A percentile compares a stretch with the other conserved stretches of the same genome.
Evolutionary conservation across 1,140 invertebrate genomes (phyloP).

Genomic region (Daktulosphaira vitifoliae): DNA sequence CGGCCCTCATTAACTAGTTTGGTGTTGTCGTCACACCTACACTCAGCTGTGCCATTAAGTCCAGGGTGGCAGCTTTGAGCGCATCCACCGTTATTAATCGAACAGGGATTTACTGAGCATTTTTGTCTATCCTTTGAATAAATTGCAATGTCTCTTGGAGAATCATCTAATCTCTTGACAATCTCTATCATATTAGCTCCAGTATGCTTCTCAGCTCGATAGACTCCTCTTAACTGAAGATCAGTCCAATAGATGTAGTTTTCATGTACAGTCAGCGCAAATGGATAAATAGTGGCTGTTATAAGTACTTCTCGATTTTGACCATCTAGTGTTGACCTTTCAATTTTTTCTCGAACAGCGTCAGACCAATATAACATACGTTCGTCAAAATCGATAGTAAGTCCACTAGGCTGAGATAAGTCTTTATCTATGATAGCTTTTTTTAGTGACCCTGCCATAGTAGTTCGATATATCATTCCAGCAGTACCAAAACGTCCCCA

Average conservation of each 20-base stretch:
- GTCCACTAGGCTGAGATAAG: slow-evolving; percentile 87
- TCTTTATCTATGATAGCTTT: slow-evolving; percentile 81
- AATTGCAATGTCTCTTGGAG: slow-evolving; percentile 82
- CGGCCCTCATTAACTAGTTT: slow-evolving; percentile 85
- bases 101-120: slow-evolving; percentile 77
- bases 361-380: slow-evolving; percentile 96
- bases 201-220: slow-evolving; percentile 92
- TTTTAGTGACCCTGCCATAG: slow-evolving; percentile 92
- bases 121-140: slow-evolving; percentile 70
- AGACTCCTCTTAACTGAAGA: slow-evolving; percentile 85
- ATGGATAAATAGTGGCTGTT: slow-evolving; percentile 89
- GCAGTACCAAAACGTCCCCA: slow-evolving; percentile 88
- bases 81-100: slow-evolving; percentile 90
- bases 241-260: slow-evolving; percentile 98
- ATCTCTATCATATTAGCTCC: slow-evolving; percentile 90
- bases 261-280: slow-evolving; percentile 83
- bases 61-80: slow-evolving; percentile 89
- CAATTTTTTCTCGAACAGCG: slow-evolving; percentile 93
- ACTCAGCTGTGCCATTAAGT: slow-evolving; percentile 72
- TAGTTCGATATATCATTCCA: slow-evolving; percentile 89
- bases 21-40: slow-evolving; percentile 73
- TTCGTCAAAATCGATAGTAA: slow-evolving; percentile 94
- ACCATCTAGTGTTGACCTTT: slow-evolving; percentile 83
- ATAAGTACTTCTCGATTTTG: slow-evolving; percentile 61
- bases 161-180: slow-evolving; percentile 82